Base-by-base conservation (phyloP, 2,888 invertebrate species). In the Xylota segnis region DNA sequence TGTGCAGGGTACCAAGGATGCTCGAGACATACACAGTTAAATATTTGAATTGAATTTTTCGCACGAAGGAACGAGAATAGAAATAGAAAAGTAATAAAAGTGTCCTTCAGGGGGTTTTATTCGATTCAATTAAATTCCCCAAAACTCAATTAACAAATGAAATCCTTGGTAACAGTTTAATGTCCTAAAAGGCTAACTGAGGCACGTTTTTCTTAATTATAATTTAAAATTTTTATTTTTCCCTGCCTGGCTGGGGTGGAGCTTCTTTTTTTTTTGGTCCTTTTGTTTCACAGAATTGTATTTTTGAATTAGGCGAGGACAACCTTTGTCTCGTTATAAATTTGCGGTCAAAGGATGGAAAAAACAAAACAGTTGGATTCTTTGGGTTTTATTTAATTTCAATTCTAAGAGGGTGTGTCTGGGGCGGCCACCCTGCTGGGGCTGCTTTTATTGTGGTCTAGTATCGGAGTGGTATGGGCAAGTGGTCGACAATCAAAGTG, bases 141-240 rank as follows among this genome's bases (percentile, higher is more conserved):
- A 9, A 29, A 54, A 75, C 63, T 75, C 74, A 75, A 75, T 75
- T 75, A 56, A 45, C 45, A 59, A 75, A 65, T 75, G 27, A 37
- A 59, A 50, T 72, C 59, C 71, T 23, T 34, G 45, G 43, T 32
- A 23, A 54, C 54, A 16, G 54, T 63, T 63, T 63, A 52, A 40
- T 32, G 18, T 40, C 59, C 29, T 45, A 54, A 63, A 54, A 12
- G 59, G 47, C 37, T 10, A 40, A 40, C 29, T 18, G 5, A 40
- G 52, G 72, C 72, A 74, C 29, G 65, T 43, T 45, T 23, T 43
- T 29, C 61, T 52, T 61, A 75, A 75, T 75, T 75, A 65, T 52
- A 72, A 37, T 71, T 34, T 71, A 9, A 32, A 34, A 50, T 18
- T 10, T 23, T 34, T 18, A 12, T 18, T 34, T 18, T 23, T 14